Base-by-base conservation (phyloP, 2,113 vertebrate genomes). In the Cettia cetti region DNA sequence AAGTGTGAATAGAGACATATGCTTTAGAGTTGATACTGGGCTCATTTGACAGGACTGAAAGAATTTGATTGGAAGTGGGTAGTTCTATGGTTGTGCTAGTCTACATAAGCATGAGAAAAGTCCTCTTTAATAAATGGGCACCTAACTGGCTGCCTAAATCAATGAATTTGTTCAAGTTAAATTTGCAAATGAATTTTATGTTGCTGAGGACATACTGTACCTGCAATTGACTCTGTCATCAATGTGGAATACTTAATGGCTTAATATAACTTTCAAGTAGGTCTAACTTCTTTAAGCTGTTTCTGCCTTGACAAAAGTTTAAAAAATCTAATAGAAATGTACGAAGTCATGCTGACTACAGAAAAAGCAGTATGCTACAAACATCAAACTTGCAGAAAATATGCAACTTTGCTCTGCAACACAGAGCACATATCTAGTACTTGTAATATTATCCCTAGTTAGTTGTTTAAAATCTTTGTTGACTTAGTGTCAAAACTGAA, bases 341-440 rank as follows among this genome's bases (percentile, higher is more conserved):
- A 28, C 0, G 0, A 81, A 76, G 1, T 40, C 10, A 37, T 56
- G 8, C 3, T 49, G 8, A 82, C 8, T 60, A 49, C 14, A 49
- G 20, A 12, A 80, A 71, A 70, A 86, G 11, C 2, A 53, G 7
- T 31, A 47, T 8, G 4, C 17, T 81, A 63, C 10, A 72, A 42
- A 52, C 53, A 56, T 3, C 5, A 44, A 69, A 74, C 9, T 23
- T 0, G 0, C 4, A 61, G 31, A 40, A 78, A 79, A 75, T 16
- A 20, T 2, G 6, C 8, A 86, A 39, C 9, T 28, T 56, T 61
- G 8, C 15, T 18, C 35, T 60, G 35, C 35, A 60, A 44, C 10
- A n/a, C 37, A 53, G 23, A 91, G 10, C 4, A 40, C 10, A 35
- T 2, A 74, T 2, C 2, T 15, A 72, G 4, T 37, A 65, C 27